Conservation (phyloP, 2,888 invertebrate genomes). For the Danaus chrysippus region DNA sequence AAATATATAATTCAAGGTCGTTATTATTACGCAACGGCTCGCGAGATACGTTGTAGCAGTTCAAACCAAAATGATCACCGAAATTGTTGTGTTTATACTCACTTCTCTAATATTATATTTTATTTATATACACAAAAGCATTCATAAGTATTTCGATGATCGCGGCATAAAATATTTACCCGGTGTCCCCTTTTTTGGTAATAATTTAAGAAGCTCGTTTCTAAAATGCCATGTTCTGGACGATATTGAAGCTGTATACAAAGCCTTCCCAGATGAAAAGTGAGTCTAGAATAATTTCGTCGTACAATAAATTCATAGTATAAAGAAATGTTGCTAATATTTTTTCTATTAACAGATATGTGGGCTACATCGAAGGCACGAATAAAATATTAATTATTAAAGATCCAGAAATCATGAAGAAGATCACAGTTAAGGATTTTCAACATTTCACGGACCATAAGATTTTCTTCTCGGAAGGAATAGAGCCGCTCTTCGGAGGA, state of each 20-base stretch:
- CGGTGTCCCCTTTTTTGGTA: slow-evolving; percentile 60
- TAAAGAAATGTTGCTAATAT: not conserved
- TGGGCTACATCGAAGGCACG: slow-evolving; percentile 63
- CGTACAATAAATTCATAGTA: too few relatives aligned
- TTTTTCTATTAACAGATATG: slow-evolving; percentile 50
- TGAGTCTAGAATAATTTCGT: slow-evolving; percentile 11
- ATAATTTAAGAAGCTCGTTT: slow-evolving; percentile 41
- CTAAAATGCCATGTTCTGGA: slow-evolving; percentile 45
- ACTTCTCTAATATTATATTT: slow-evolving; percentile 44
- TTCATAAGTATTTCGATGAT: slow-evolving; percentile 45
- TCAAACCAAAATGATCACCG: slow-evolving; percentile 48
- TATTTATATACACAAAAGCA: slow-evolving; percentile 43
- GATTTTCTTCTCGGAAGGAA: slow-evolving; percentile 50
- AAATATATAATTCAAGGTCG: not conserved
- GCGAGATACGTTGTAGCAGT: too few relatives aligned
- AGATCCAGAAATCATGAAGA: slow-evolving; percentile 76
- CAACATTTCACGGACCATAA: slow-evolving; percentile 77
- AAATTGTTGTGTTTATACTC: slow-evolving; percentile 50
- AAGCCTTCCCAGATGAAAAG: slow-evolving; percentile 54
- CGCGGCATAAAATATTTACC: slow-evolving; percentile 50
- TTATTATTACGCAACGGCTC: not conserved
- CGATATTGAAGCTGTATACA: slow-evolving; percentile 50
- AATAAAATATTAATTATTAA: slow-evolving; percentile 61
- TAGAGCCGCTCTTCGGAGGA: slow-evolving; percentile 63
- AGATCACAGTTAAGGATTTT: slow-evolving; percentile 77